Conservation (phyloP, 2,888 invertebrate genomes). For the Furcula furcula region DNA sequence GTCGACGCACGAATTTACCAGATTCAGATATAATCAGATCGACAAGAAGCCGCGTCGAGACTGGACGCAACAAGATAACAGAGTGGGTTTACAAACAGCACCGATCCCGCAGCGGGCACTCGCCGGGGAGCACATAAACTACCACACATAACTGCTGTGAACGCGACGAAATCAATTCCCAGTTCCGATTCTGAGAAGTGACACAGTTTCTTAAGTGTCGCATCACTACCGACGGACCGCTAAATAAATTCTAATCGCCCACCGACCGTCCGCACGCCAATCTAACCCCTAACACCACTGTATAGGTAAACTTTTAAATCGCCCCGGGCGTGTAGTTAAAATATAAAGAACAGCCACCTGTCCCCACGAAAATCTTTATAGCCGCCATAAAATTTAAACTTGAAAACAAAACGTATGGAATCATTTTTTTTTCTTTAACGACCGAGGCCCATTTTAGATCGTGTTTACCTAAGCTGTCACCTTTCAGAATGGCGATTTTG, state of each 20-base stretch:
- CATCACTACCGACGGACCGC: conserved; percentile 78
- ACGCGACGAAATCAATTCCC: conserved; percentile 78
- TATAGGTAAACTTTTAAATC: conserved; percentile 57
- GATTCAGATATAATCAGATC: conserved; percentile 72
- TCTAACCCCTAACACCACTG: conserved; percentile 61
- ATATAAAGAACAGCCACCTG: conserved; percentile 81
- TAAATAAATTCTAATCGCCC: conserved; percentile 76
- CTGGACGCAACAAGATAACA: conserved; percentile 66
- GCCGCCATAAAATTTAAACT: conserved; percentile 79
- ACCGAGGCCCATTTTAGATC: conserved; percentile 72
- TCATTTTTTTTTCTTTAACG: conserved; percentile 67
- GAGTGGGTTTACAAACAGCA: conserved; percentile 58
- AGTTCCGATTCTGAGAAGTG: conserved; percentile 79
- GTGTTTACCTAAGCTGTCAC: conserved; percentile 81
- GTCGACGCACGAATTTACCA: conserved; percentile 66
- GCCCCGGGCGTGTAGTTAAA: conserved; percentile 60
- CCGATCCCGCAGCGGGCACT: conserved; percentile 35
- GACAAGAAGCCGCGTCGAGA: conserved; percentile 64
- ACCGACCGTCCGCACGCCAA: conserved; percentile 53
- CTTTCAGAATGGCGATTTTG: conserved; percentile 79
- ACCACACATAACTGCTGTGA: conserved; percentile 73
- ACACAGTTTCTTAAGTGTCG: conserved; percentile 80
- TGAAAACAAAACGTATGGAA: conserved; percentile 70
- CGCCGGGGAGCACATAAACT: conserved; percentile 62
- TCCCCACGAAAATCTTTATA: conserved; percentile 80